These are phyloP conservation scores for Casuarius casuarius DNA, from an alignment of 2,113 vertebrate genomes.

Conservation along the genomic window DNA sequence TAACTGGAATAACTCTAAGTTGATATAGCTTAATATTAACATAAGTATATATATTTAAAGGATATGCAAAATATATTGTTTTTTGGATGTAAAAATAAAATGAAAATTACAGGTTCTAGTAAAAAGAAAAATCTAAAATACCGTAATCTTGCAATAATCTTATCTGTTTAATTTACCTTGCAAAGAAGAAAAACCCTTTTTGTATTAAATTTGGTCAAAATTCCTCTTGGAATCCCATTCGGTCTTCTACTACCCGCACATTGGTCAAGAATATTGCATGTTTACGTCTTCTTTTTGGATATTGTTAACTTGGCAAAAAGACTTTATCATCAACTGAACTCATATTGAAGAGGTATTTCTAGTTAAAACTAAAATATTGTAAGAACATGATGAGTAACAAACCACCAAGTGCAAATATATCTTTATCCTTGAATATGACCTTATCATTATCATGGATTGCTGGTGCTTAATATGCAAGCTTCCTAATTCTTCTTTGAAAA, in stretches of 20 bases:
- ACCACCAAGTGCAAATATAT: neutral
- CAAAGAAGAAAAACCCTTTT: neutral
- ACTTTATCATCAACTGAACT: neutral
- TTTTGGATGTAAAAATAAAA: neutral
- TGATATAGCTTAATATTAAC: neutral
- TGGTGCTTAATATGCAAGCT: conserved; percentile 65
- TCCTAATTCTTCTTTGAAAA: conserved; percentile 61
- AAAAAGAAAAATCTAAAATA: neutral
- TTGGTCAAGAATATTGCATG: neutral
- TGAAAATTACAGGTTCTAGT: neutral
- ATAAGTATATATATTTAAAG: neutral
- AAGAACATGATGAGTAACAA: neutral
- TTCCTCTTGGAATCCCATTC: neutral
- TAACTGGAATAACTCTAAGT: too few relatives aligned
- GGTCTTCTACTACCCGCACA: neutral
- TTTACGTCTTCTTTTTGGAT: neutral
- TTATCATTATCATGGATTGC: conserved; percentile 7
- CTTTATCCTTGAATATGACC: conserved; percentile 55
- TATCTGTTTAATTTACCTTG: neutral
- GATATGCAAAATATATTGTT: neutral
- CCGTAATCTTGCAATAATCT: neutral
- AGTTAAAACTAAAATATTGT: conserved; percentile 8
- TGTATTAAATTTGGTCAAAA: neutral
- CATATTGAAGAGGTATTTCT: neutral
- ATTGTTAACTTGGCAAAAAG: neutral